Base-by-base conservation (phyloP, 2,113 vertebrate genomes). In the Ancistrus triradiatus region DNA sequence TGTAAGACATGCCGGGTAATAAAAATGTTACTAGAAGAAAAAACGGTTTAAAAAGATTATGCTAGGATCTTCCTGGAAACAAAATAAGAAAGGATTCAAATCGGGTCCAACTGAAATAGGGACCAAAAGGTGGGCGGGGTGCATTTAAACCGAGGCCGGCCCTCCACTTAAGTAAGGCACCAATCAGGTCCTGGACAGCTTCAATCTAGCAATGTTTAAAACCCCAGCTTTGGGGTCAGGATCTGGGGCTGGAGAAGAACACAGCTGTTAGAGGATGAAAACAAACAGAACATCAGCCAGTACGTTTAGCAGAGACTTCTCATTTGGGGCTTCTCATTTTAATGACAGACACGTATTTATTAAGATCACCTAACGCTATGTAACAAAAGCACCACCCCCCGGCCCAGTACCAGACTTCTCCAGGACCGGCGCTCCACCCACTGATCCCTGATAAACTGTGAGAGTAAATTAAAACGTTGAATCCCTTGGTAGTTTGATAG, bases 131-230 rank as follows among this genome's bases (percentile, higher is more conserved):
- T 57, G 14, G 62, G 38, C 42, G 40, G 44, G 6, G 17, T 37
- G 50, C 48, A 46, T 52, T 40, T 48, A 64, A n/a, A 38, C 28
- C 37, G 18, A 50, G 21, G 14, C 51, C 27, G 22, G 38, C 58
- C 49, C 58, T 58, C 53, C 64, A 58, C 58, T 28, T n/a, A 56
- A 44, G 15, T 67, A 63, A 72, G 64, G 70, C 70, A 72, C 52
- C 70, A 47, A 18, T 62, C 58, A 67, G 33, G 44, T 52, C 18
- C 53, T 48, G 24, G 33, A 42, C 48, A 33, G 50, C 27, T 11
- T 25, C 44, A 58, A 25, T n/a, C 48, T 2, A 14, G n/a, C n/a
- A 15, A n/a, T n/a, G n/a, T n/a, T n/a, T n/a, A n/a, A n/a, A n/a
- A n/a, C n/a, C n/a, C n/a, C n/a, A n/a, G n/a, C n/a, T n/a, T n/a